Evolutionary conservation across 2,113 vertebrate species (phyloP).

Genomic region (Siniperca chuatsi): DNA sequence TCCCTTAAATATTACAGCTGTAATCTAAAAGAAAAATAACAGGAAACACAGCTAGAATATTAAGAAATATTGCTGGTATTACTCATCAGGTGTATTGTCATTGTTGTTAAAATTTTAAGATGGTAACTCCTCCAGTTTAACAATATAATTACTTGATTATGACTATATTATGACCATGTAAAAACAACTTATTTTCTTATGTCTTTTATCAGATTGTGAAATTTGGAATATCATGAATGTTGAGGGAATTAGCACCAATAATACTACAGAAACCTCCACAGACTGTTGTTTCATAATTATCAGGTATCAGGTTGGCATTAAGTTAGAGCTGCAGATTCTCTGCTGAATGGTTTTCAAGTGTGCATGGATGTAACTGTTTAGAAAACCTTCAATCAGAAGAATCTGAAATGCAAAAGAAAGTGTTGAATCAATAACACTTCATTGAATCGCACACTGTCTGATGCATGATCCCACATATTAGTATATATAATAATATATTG

Average conservation of each 20-base stretch:
- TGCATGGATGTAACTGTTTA: not conserved
- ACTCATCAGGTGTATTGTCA: not conserved
- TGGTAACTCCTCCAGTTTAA: not conserved
- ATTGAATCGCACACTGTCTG: not conserved
- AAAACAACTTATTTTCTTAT: not conserved
- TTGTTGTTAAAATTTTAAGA: not conserved
- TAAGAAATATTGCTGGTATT: not conserved
- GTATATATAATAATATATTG: not conserved
- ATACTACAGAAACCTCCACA: not conserved
- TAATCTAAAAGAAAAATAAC: not conserved
- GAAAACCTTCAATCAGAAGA: not conserved
- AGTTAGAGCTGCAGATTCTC: not conserved
- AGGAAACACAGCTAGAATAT: not conserved
- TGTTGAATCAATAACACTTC: not conserved
- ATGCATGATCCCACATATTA: not conserved
- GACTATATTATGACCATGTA: not conserved
- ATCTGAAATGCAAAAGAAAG: not conserved
- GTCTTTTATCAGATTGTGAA: not conserved
- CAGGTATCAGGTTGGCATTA: not conserved
- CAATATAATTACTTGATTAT: not conserved
- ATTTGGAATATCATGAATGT: not conserved
- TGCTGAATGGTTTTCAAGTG: not conserved
- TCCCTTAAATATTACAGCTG: not conserved
- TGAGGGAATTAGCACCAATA: not conserved
- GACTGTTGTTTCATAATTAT: not conserved